A percentile compares a stretch with the other conserved stretches of the same genome.
Conservation (phyloP, 2,797 vertebrate genomes). For the Catharus ustulatus region DNA sequence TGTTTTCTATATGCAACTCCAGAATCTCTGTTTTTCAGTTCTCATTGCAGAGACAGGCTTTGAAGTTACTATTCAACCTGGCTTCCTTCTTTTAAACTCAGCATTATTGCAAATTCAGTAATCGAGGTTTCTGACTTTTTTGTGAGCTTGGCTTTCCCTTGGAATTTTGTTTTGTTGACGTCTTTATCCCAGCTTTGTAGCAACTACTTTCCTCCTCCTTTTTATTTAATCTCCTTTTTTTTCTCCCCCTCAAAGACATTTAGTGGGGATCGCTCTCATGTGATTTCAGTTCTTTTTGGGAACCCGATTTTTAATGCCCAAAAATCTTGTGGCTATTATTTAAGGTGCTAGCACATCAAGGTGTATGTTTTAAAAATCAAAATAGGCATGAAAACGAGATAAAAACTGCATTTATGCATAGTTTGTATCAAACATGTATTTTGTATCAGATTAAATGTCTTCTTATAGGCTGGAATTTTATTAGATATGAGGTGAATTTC, state of each 20-base stretch:
- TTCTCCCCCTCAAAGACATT: not conserved
- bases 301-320: not conserved
- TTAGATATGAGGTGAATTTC: conserved; percentile 14
- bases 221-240: not conserved
- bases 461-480: conserved; percentile 35
- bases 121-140: not conserved
- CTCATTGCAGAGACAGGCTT: not conserved
- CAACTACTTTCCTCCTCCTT: not conserved
- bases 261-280: not conserved
- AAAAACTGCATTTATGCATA: conserved; percentile 40
- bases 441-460: conserved; percentile 32
- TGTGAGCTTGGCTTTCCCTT: not conserved
- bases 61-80: not conserved
- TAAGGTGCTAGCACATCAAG: not conserved
- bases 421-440: conserved; percentile 29
- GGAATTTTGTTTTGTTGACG: not conserved
- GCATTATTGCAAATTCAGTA: not conserved
- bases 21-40: not conserved
- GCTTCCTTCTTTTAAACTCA: not conserved
- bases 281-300: conserved; percentile 21
- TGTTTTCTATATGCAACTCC: not conserved
- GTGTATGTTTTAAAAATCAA: conserved; percentile 48
- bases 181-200: not conserved
- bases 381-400: conserved; percentile 19
- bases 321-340: not conserved